Conservation (phyloP, 2,888 invertebrate species). For the Ornithoptera alexandrae region DNA sequence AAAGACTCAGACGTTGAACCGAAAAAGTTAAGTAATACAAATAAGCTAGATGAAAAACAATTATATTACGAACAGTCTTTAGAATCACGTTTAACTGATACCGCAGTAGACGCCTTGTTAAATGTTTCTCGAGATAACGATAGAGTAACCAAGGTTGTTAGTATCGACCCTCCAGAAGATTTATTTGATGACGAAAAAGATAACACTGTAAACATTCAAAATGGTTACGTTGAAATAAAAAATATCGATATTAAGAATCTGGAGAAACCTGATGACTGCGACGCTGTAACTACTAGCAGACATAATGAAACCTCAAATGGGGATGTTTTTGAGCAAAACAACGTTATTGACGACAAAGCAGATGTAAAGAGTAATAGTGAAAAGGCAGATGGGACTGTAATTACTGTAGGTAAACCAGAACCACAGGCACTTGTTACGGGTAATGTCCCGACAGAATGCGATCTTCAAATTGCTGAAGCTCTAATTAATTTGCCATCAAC, state of each 20-base stretch:
- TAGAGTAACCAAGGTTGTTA: conserved; percentile 64
- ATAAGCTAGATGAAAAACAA: conserved; percentile 16
- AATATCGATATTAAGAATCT: conserved; percentile 24
- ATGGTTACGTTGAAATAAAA: conserved; percentile 35
- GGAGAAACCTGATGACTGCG: not conserved
- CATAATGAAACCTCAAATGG: conserved; percentile 1
- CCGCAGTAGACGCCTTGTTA: conserved; percentile 71
- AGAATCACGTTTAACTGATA: conserved; percentile 61
- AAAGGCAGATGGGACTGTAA: not conserved
- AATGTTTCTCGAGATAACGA: conserved; percentile 71
- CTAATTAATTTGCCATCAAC: conserved; percentile 71
- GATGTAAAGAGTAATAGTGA: not conserved
- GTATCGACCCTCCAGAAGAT: conserved; percentile 70
- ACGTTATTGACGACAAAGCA: not conserved
- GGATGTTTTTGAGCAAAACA: not conserved
- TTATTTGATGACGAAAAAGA: conserved; percentile 74
- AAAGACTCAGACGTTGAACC: conserved; percentile 1
- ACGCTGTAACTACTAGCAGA: not conserved
- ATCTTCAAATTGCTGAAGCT: conserved; percentile 74
- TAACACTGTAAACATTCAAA: conserved; percentile 46
- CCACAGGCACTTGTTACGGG: conserved; percentile 35
- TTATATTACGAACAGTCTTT: conserved; percentile 37
- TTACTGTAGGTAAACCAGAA: conserved; percentile 12
- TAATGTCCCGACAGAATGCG: conserved; percentile 67
- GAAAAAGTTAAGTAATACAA: not conserved